phyloP scores from a whole-genome alignment of 2,888 invertebrate genomes.

The Leptarthrus brevirostris region DNA sequence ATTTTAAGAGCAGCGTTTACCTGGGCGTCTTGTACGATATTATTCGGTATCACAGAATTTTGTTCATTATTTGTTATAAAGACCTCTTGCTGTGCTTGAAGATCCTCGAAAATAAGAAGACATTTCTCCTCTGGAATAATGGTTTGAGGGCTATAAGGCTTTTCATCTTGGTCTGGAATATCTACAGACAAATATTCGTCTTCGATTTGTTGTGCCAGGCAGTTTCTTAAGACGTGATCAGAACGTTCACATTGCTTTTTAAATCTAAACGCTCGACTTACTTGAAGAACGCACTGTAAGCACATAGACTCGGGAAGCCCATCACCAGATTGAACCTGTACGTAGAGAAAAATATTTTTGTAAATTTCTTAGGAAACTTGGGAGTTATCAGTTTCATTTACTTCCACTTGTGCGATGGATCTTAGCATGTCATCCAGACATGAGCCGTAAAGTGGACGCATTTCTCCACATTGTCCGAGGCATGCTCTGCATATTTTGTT shows the following conservation, averaged over 20 bases:
- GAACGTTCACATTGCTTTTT: constrained; percentile 69
- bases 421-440: constrained; percentile 69
- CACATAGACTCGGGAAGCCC: constrained; percentile 68
- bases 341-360: constrained; percentile 52
- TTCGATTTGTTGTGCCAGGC: neutral
- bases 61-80: neutral
- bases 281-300: constrained; percentile 69
- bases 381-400: constrained; percentile 55
- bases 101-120: neutral
- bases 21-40: too few relatives aligned
- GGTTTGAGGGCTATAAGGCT: too few relatives aligned
- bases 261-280: constrained; percentile 69
- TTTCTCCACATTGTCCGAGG: constrained; percentile 67
- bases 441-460: constrained; percentile 68
- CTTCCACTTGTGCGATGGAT: constrained; percentile 66
- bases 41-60: too few relatives aligned
- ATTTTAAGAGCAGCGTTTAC: too few relatives aligned
- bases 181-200: neutral
- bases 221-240: constrained; percentile 63
- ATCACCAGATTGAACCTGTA: constrained; percentile 67
- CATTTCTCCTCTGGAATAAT: too few relatives aligned
- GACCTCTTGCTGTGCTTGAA: neutral
- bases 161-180: neutral
- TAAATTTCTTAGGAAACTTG: constrained; percentile 60
- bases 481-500: constrained; percentile 69